These are phyloP conservation scores for Alectoris magna DNA, from an alignment of 2,797 vertebrate genomes.

Conservation along the genomic window DNA sequence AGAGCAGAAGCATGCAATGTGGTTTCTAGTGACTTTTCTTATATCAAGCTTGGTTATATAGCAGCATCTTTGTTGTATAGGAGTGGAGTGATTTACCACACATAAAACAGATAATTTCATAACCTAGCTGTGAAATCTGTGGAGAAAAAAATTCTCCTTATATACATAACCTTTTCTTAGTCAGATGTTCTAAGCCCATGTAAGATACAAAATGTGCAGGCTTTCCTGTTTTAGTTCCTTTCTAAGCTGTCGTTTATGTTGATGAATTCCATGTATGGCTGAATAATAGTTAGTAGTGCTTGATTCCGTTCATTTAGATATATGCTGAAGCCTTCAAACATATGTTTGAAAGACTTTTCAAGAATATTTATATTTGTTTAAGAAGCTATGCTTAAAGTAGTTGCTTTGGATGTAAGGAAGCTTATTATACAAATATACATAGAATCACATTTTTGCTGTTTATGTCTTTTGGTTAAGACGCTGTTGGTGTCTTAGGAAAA, in stretches of 20 bases:
- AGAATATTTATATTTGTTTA: neutral
- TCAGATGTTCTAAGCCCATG: neutral
- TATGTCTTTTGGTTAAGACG: neutral
- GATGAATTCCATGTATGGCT: neutral
- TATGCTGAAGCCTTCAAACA: neutral
- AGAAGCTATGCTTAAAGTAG: neutral
- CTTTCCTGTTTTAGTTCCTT: neutral
- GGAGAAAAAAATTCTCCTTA: neutral
- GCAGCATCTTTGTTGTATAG: conserved; percentile 36
- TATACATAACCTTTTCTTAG: neutral
- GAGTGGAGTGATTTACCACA: conserved; percentile 38
- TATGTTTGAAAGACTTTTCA: neutral
- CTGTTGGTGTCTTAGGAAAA: neutral
- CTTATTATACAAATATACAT: neutral
- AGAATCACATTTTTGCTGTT: neutral
- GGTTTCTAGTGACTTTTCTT: neutral
- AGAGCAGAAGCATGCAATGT: neutral
- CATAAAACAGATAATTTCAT: conserved; percentile 49
- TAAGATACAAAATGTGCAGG: neutral
- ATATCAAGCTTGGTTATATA: conserved; percentile 32
- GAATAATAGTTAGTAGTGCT: neutral
- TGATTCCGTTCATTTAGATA: neutral
- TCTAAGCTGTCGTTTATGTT: neutral
- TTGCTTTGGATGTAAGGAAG: neutral
- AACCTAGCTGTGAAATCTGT: conserved; percentile 10